These are phyloP conservation scores for Dastarcus helophoroides DNA, from an alignment of 2,888 invertebrate genomes.

Conservation along the genomic window DNA sequence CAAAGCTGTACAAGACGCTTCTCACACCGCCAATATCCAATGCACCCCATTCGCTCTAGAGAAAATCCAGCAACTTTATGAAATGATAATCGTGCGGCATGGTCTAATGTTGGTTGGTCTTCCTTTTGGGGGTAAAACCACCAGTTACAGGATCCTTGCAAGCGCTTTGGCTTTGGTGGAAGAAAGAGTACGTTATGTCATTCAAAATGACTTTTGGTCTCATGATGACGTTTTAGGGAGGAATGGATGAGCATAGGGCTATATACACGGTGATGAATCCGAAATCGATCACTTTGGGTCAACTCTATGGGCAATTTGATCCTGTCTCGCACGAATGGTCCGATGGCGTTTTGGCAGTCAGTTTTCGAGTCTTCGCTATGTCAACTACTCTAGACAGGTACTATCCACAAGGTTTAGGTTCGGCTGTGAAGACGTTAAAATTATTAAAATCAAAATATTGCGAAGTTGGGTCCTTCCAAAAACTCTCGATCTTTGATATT, in stretches of 20 bases:
- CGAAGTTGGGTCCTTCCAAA: too few relatives aligned
- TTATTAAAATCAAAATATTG: too few relatives aligned
- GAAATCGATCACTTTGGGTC: conserved; percentile 91
- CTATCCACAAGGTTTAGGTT: conserved; percentile 7
- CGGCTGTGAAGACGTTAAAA: too few relatives aligned
- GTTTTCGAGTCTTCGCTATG: conserved; percentile 68
- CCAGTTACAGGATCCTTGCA: conserved; percentile 73
- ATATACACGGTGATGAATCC: conserved; percentile 82
- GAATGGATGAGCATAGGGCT: conserved; percentile 64
- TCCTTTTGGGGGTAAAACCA: conserved; percentile 89
- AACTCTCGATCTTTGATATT: too few relatives aligned
- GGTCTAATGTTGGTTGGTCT: conserved; percentile 89
- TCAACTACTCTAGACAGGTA: conserved; percentile 61
- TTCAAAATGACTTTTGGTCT: too few relatives aligned
- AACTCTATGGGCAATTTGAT: conserved; percentile 91
- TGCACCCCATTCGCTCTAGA: conserved; percentile 76
- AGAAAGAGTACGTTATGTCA: conserved; percentile 55
- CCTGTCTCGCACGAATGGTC: conserved; percentile 90
- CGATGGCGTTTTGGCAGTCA: conserved; percentile 77
- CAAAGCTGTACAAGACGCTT: conserved; percentile 51
- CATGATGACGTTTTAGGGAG: conserved; percentile 40
- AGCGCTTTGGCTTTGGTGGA: conserved; percentile 66
- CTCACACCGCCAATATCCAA: conserved; percentile 65
- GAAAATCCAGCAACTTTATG: conserved; percentile 82
- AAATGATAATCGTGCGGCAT: conserved; percentile 91